phyloP scores from a whole-genome alignment of 2,797 vertebrate genomes.

The Gymnocypris eckloni region DNA sequence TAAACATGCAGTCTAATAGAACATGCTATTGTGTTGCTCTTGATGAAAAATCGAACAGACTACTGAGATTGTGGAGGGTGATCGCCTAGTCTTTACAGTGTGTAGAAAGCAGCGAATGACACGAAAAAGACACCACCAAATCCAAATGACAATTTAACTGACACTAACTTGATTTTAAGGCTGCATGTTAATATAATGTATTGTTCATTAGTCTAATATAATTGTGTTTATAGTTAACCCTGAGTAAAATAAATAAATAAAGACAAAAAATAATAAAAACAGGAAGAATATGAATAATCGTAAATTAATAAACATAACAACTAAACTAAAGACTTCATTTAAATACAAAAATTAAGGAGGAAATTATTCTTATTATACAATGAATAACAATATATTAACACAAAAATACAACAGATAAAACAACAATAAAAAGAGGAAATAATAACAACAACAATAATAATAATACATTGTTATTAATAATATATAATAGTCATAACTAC shows the following conservation, averaged over 20 bases:
- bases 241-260: not conserved
- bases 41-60: conserved; percentile 31
- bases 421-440: not conserved
- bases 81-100: not conserved
- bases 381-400: too few relatives aligned
- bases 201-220: not conserved
- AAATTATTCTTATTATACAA: not conserved
- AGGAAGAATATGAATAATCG: not conserved
- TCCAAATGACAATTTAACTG: not conserved
- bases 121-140: not conserved
- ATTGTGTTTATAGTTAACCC: not conserved
- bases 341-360: not conserved
- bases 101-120: not conserved
- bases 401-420: not conserved
- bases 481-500: too few relatives aligned
- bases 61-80: conserved; percentile 6
- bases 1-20: conserved; percentile 11
- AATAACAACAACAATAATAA: not conserved
- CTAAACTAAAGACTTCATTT: not conserved
- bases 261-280: not conserved
- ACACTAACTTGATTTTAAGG: not conserved
- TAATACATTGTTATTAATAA: too few relatives aligned
- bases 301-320: not conserved
- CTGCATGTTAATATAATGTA: not conserved
- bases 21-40: conserved; percentile 23